Conservation (phyloP, 1,140 invertebrate species). For the Brachionus koreanus region DNA sequence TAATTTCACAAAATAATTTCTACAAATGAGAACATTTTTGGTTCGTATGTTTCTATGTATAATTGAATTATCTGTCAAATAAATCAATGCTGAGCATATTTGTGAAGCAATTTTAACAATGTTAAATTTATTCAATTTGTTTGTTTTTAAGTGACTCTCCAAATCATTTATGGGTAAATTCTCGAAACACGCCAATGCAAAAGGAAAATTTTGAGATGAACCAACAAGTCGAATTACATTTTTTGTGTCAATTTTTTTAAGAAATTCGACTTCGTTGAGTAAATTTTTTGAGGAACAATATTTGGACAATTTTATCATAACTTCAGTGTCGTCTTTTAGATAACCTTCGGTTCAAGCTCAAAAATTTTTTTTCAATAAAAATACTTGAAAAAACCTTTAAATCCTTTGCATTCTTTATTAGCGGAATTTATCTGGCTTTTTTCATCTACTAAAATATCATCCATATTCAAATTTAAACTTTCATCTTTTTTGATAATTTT, state of each 20-base stretch:
- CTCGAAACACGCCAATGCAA: neutral
- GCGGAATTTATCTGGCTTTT: neutral
- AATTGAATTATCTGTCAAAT: neutral
- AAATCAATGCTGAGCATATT: constrained; percentile 23
- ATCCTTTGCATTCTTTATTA: neutral
- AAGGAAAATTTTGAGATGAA: neutral
- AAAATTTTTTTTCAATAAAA: too few species aligned
- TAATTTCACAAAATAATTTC: constrained; percentile 10
- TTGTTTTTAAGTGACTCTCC: neutral
- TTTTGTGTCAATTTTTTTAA: constrained; percentile 21
- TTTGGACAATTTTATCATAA: neutral
- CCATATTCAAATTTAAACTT: neutral
- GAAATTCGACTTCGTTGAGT: constrained; percentile 11
- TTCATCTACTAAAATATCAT: neutral
- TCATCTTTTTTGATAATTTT: constrained; percentile 21
- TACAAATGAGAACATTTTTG: constrained; percentile 10
- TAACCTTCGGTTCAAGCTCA: neutral
- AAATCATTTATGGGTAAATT: neutral
- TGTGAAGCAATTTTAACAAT: constrained; percentile 13
- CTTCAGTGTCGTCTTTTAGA: neutral
- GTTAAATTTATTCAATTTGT: neutral
- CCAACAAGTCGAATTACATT: neutral
- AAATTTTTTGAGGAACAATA: neutral
- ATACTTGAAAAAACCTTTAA: neutral
- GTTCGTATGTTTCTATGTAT: neutral